Evolutionary conservation across 2,797 vertebrate genomes (phyloP), one percentile per base, ranked within the genome.

Genomic region (Alfaro cultratus): DNA sequence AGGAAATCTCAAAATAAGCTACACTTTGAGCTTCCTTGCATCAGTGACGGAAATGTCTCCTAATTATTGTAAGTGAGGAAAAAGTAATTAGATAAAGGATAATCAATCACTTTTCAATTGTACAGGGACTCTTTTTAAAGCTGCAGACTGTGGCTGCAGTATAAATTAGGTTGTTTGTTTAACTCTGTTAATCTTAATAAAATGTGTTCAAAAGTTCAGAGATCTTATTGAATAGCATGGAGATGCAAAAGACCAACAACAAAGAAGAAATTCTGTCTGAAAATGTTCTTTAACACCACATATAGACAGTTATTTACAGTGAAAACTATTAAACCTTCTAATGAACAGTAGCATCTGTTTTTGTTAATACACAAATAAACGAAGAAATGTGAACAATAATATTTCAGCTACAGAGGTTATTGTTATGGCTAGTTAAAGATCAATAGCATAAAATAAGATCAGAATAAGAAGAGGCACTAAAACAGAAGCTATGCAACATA

Each of bases 21-120:
- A 62, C 53, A 46, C 70, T 83, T 39, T 47, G 73, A 86, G 76
- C 72, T 85, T 87, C 60, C 36, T 73, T 80, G 84, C 53, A 88
- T 82, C 85, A 88, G 78, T 21, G 75, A 57, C 55, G 34, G 47
- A 77, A 77, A 81, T 80, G 43, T 49, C 77, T 80, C 45, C 78
- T 74, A 78, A 86, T 87, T 67, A 83, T 87, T 78, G 73, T 68
- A 74, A 77, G 82, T 72, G 62, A 62, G 77, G 82, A 78, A 79
- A 78, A 81, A 71, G 8, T 7, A 85, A 86, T 80, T 78, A 84
- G 68, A 82, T 84, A 53, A 18, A 75, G 6, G 73, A 80, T 73
- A 87, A 64, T 91, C 89, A 89, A 88, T 92, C 81, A 83, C 45
- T 68, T 62, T 81, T 91, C 76, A 89, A 91, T 93, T 91, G 85